Percentiles rank a stretch among this genome's conserved stretches.
phyloP scores from a whole-genome alignment of 2,888 invertebrate species.

The Cataglyphis livida region DNA sequence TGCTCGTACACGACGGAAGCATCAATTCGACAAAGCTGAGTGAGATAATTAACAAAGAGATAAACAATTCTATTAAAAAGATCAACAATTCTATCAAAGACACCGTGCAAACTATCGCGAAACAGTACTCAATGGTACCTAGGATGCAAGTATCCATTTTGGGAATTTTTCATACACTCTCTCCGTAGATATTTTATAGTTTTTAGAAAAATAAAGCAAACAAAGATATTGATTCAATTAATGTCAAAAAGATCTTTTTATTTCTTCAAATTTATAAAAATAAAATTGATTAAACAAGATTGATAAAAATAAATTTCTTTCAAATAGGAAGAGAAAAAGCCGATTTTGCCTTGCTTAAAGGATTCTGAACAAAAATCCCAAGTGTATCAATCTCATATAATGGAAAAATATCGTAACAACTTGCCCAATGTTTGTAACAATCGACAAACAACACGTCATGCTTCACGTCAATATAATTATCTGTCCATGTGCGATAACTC shows the following conservation, averaged over 20 bases:
- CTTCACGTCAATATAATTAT: not conserved
- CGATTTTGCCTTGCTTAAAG: not conserved
- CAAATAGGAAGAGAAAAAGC: constrained; percentile 35
- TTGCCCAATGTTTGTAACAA: not conserved
- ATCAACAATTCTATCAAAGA: constrained; percentile 77
- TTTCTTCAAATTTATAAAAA: not conserved
- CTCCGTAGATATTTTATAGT: not conserved
- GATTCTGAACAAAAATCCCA: not conserved
- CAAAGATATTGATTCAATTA: not conserved
- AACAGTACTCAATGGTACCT: constrained; percentile 72
- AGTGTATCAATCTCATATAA: not conserved
- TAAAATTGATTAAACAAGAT: not conserved
- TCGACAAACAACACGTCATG: constrained; percentile 12
- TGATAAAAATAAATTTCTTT: not conserved
- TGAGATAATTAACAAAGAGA: constrained; percentile 75
- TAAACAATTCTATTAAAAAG: constrained; percentile 75
- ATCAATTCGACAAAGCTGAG: constrained; percentile 64
- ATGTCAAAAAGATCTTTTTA: not conserved
- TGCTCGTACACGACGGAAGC: constrained; percentile 27
- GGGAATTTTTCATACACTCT: constrained; percentile 7
- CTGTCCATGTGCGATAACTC: not conserved
- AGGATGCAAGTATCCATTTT: constrained; percentile 69
- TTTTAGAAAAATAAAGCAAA: not conserved
- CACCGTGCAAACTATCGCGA: constrained; percentile 74
- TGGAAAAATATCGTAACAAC: constrained; percentile 5